Evolutionary conservation across 2,797 vertebrate species (phyloP).

Genomic region (Acridotheres tristis): DNA sequence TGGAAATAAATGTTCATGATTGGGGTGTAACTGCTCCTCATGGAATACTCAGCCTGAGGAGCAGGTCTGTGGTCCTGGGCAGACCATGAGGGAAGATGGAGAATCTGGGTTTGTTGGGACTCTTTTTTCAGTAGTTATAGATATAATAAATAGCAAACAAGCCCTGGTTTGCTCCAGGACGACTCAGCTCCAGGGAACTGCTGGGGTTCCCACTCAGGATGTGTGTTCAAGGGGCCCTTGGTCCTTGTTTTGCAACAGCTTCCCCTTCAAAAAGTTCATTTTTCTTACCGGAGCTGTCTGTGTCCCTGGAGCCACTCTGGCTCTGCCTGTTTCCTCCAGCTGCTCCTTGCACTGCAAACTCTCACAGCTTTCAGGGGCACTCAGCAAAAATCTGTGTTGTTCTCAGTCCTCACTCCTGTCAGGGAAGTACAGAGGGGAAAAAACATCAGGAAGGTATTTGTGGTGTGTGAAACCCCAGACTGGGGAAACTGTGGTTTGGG

Average conservation of each 20-base stretch:
- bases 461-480: background rate
- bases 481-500: background rate
- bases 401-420: background rate
- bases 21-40: background rate
- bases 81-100: background rate
- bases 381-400: background rate
- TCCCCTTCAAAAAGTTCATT: background rate
- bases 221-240: background rate
- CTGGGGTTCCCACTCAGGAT: background rate
- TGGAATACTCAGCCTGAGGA: fast-evolving
- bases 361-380: background rate
- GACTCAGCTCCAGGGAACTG: background rate
- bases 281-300: background rate
- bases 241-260: background rate
- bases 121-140: background rate
- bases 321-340: background rate
- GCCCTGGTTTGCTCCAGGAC: background rate
- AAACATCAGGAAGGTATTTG: background rate
- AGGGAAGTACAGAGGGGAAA: background rate
- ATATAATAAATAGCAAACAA: background rate
- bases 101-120: background rate
- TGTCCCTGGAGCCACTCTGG: background rate
- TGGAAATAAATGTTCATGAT: background rate
- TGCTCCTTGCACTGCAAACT: background rate
- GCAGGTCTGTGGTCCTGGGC: background rate